A percentile compares a stretch with the other conserved stretches of the same genome.
Evolutionary conservation across 2,113 vertebrate genomes (phyloP).

Genomic region (Craseonycteris thonglongyai): DNA sequence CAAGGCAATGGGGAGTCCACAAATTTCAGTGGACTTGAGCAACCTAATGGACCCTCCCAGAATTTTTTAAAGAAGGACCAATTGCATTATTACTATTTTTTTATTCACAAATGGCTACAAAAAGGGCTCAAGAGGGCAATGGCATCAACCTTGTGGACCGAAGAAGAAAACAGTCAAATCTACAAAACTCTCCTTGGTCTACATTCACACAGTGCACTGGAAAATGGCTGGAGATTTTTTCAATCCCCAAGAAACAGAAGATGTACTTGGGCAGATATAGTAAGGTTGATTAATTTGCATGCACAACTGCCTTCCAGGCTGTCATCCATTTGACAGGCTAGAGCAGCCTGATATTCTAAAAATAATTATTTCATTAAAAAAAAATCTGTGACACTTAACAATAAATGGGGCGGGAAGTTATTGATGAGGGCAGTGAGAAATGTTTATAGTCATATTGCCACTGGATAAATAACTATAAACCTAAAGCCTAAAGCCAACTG

Average conservation of each 20-base stretch:
- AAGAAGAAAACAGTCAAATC: background rate
- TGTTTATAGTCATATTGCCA: background rate
- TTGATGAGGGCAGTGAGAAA: background rate
- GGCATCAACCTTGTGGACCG: background rate
- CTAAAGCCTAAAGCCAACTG: background rate
- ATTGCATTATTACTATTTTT: background rate
- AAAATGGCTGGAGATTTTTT: background rate
- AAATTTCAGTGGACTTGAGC: background rate
- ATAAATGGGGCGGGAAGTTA: background rate
- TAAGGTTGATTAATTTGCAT: conserved; percentile 55
- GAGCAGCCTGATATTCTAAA: conserved; percentile 38
- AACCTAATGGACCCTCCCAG: background rate
- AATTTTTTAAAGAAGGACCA: background rate
- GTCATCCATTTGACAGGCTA: conserved; percentile 52
- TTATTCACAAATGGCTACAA: background rate
- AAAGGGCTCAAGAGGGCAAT: background rate
- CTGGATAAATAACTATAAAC: conserved; percentile 19
- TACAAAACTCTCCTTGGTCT: background rate
- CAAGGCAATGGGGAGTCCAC: background rate
- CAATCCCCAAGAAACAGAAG: background rate
- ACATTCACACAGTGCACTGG: background rate
- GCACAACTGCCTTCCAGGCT: conserved; percentile 49
- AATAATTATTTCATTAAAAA: conserved; percentile 71
- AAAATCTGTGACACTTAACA: conserved; percentile 36
- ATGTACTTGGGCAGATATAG: conserved; percentile 21